Conservation (phyloP, 23 tunicate species). For the Trididemnum nubilum region DNA sequence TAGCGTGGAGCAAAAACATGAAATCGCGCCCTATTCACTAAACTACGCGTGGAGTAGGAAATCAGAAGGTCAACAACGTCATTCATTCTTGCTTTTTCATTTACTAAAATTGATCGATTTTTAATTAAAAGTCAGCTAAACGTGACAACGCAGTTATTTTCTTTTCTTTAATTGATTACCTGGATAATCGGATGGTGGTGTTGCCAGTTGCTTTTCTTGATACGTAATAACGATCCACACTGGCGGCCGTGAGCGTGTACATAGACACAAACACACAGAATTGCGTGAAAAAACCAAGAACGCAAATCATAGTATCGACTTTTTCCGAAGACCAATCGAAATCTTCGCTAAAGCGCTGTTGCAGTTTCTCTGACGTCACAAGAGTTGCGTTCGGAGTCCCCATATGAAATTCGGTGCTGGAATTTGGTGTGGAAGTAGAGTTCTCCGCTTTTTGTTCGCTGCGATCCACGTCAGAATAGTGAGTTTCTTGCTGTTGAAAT, state of each 20-base stretch:
- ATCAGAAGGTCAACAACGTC: too few species aligned
- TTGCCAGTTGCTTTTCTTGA: constrained; percentile 51
- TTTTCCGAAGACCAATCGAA: background rate
- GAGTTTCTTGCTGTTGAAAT: background rate
- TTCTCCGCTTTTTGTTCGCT: background rate
- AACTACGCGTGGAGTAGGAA: too few species aligned
- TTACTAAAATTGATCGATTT: too few species aligned
- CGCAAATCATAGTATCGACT: background rate
- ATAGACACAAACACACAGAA: constrained; percentile 61
- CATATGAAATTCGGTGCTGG: too few species aligned
- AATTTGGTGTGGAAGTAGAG: background rate
- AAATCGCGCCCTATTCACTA: too few species aligned
- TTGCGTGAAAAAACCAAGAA: constrained; percentile 49
- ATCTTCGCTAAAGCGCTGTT: background rate
- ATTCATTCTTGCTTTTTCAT: too few species aligned
- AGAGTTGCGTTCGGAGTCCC: background rate
- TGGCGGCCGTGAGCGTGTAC: constrained; percentile 85
- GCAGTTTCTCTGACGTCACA: background rate
- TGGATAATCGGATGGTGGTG: background rate
- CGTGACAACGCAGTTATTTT: too few species aligned
- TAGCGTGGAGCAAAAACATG: too few species aligned
- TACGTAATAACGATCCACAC: constrained; percentile 77
- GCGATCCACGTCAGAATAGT: background rate
- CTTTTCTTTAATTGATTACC: too few species aligned
- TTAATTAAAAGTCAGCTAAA: too few species aligned